Evolutionary conservation across 2,797 vertebrate species (phyloP).

Genomic region (Phalanger gymnotis): DNA sequence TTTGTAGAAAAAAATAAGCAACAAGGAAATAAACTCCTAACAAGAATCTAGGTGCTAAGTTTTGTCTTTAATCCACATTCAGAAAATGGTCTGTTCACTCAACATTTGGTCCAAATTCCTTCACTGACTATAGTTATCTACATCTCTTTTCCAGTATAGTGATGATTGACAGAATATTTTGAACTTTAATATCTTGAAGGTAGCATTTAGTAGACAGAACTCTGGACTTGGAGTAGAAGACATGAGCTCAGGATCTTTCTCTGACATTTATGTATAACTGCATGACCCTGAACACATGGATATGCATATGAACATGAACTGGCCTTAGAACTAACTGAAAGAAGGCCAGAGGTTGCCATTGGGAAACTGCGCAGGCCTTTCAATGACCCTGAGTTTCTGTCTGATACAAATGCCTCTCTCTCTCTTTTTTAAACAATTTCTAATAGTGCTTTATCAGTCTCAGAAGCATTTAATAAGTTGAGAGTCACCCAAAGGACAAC

Average conservation of each 20-base stretch:
- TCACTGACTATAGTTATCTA: background rate
- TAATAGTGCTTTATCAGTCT: background rate
- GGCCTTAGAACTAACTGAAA: background rate
- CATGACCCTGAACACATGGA: background rate
- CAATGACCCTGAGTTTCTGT: background rate
- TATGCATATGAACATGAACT: background rate
- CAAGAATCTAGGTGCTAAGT: background rate
- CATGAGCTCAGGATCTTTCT: background rate
- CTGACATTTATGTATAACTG: background rate
- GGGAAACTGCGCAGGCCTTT: background rate
- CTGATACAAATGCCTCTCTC: too few species aligned
- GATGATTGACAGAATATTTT: background rate
- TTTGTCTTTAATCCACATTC: background rate
- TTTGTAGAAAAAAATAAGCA: conserved; percentile 29
- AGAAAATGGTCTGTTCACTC: background rate
- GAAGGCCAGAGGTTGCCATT: background rate
- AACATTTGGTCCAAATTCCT: background rate
- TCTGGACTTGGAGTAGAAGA: background rate
- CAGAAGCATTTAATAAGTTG: background rate
- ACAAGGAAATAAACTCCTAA: conserved; percentile 18
- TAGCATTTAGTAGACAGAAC: background rate
- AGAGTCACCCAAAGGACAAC: background rate
- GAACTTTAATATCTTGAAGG: background rate
- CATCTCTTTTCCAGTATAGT: background rate
- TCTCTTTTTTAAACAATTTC: background rate